Evolutionary conservation across 1,140 invertebrate genomes (phyloP).

Genomic region (Diachasma alloeum): DNA sequence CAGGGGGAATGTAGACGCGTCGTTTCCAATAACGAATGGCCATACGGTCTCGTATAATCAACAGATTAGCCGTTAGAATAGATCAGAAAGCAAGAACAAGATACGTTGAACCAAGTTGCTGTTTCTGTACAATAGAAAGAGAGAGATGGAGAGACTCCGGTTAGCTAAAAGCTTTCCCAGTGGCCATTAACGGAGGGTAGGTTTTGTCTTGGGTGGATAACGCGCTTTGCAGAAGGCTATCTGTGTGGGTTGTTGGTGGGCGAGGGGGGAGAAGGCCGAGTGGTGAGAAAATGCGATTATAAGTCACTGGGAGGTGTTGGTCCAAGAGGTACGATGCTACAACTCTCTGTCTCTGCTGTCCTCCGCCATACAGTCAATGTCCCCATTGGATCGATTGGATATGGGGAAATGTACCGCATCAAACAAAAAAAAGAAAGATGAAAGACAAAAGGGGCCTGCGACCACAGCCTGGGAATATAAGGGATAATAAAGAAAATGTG

Average conservation of each 20-base stretch:
- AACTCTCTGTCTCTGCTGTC: background rate
- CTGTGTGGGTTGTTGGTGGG: background rate
- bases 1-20: conserved; percentile 27
- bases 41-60: conserved; percentile 64
- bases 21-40: conserved; percentile 60
- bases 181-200: conserved; percentile 62
- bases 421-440: conserved; percentile 47
- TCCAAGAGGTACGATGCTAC: conserved; percentile 1
- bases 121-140: background rate
- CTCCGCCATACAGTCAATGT: background rate
- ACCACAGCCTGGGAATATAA: conserved; percentile 23
- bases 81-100: conserved; percentile 47
- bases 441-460: conserved; percentile 51
- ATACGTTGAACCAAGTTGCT: background rate
- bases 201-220: conserved; percentile 46
- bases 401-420: conserved; percentile 44
- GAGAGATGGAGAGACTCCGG: conserved; percentile 41
- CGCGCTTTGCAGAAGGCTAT: conserved; percentile 21
- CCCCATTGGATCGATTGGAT: conserved; percentile 58
- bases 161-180: conserved; percentile 65
- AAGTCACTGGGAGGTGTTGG: conserved; percentile 61
- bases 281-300: conserved; percentile 65
- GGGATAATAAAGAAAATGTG: conserved; percentile 32
- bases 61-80: conserved; percentile 63
- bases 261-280: conserved; percentile 20